Percentiles rank a stretch among this genome's conserved stretches.
phyloP scores from a whole-genome alignment of 2,113 vertebrate genomes.

The Mesocricetus auratus region DNA sequence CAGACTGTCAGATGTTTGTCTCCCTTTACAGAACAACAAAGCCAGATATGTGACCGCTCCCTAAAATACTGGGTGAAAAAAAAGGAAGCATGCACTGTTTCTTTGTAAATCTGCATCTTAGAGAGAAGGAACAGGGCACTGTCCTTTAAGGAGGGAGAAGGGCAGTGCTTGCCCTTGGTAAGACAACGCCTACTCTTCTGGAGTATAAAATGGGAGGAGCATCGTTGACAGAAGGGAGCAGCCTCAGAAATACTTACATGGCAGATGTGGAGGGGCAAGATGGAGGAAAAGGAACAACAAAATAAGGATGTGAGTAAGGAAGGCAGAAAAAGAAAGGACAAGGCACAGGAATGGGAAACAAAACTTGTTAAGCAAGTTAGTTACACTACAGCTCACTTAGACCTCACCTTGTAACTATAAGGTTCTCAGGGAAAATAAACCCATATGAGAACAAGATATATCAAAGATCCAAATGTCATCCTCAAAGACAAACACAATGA shows the following conservation, averaged over 20 bases:
- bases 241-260: background rate
- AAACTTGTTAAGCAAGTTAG: background rate
- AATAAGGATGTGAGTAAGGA: background rate
- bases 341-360: background rate
- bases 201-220: background rate
- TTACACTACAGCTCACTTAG: background rate
- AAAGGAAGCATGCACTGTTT: background rate
- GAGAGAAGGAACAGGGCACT: background rate
- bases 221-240: background rate
- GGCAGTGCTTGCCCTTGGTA: background rate
- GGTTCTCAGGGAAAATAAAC: background rate
- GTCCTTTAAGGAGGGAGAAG: background rate
- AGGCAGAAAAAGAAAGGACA: background rate
- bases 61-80: constrained; percentile 33
- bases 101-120: constrained; percentile 47
- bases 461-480: background rate
- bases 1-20: constrained; percentile 62
- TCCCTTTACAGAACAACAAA: constrained; percentile 66
- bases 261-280: background rate
- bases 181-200: background rate
- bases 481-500: background rate
- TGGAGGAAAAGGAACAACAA: background rate
- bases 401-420: background rate
- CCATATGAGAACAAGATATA: background rate
- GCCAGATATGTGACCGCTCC: constrained; percentile 18